Conservation (phyloP, 2,113 vertebrate genomes). For the Nymphicus hollandicus region DNA sequence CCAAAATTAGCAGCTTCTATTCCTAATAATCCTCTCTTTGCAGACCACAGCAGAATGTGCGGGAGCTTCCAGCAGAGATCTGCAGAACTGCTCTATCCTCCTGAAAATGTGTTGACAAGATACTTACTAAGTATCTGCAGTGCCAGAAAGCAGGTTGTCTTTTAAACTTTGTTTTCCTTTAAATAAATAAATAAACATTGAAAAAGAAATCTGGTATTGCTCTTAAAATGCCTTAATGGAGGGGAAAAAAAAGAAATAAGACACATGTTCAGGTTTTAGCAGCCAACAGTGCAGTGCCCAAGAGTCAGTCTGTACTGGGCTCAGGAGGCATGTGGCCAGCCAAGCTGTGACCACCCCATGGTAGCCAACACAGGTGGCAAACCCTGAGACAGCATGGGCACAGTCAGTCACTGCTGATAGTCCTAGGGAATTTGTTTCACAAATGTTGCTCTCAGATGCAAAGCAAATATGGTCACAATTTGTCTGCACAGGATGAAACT, state of each 20-base stretch:
- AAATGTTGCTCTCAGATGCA: background rate
- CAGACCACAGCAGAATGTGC: background rate
- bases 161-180: background rate
- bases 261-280: background rate
- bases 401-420: rapidly evolving
- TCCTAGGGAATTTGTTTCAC: background rate
- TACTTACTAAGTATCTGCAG: background rate
- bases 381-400: background rate
- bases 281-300: background rate
- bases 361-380: rapidly evolving
- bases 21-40: background rate
- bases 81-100: background rate
- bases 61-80: background rate
- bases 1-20: background rate
- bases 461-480: background rate
- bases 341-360: no score
- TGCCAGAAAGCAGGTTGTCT: background rate
- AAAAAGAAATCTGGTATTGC: background rate
- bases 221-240: background rate
- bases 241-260: background rate
- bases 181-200: background rate
- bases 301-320: background rate
- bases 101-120: background rate
- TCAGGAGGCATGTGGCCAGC: background rate
- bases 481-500: background rate